Base-by-base conservation (phyloP, 2,888 invertebrate species). In the Tethea ocularis region DNA sequence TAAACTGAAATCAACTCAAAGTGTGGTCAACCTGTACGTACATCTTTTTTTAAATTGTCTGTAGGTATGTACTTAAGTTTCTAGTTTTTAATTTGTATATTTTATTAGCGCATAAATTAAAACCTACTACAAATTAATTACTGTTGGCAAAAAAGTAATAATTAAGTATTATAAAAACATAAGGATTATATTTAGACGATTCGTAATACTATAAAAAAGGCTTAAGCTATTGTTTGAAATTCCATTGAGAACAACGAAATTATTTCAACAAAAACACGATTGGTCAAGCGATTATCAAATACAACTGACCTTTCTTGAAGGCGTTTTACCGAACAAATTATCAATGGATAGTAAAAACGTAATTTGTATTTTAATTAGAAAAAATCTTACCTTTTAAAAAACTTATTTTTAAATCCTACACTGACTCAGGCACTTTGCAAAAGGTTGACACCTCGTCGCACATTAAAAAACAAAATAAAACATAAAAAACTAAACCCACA, bases 391-490 rank as follows among this genome's bases (percentile, higher is more conserved):
- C 84, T 84, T 84, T 73, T 71, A 46, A 20, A 20, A 46, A 46
- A 10, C 46, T 46, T 63, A 68, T 72, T 70, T 74, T 67, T 69
- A 76, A 73, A 78, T 74, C 77, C 80, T 71, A 68, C 66, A 68
- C 63, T 61, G 68, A 65, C 69, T 69, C 61, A 57, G 68, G 71
- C 60, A 71, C 70, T 73, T 63, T 66, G 72, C 71, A 68, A 69
- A 77, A 80, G 77, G 78, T 66, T 72, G 65, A 68, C 82, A 79
- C 79, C 77, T 46, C 17, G 46, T 78, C 79, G 61, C 78, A 74
- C 78, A 74, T 76, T 75, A 82, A 86, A 80, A 78, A 80, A 81
- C 69, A 74, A 72, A 66, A 67, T n/a, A 46, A n/a, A 20, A 46
- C n/a, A 46, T n/a, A 46, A 74, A 74, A 67, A 77, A 67, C 77